phyloP scores from a whole-genome alignment of 1,140 invertebrate genomes.

The Phocides pigmalion region DNA sequence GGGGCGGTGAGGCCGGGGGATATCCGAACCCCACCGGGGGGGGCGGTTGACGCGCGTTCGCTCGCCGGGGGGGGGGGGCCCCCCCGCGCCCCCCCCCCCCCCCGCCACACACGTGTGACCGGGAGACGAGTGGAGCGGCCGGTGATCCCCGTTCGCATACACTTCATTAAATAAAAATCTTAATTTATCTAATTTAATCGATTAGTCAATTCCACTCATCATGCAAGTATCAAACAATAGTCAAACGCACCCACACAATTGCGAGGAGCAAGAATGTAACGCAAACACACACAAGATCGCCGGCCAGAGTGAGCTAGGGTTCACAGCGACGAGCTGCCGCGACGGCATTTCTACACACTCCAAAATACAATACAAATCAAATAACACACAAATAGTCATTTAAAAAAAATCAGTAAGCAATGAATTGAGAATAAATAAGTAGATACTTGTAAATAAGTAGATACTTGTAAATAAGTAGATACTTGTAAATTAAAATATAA shows the following conservation, averaged over 20 bases:
- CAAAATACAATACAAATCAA: slow-evolving; percentile 60
- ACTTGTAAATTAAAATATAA: slow-evolving; percentile 1
- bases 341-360: slow-evolving; percentile 65
- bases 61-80: slow-evolving; percentile 38
- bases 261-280: slow-evolving; percentile 66
- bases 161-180: slow-evolving; percentile 13
- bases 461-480: slow-evolving; percentile 6
- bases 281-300: slow-evolving; percentile 79
- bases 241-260: slow-evolving; percentile 62
- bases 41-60: slow-evolving; percentile 54
- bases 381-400: slow-evolving; percentile 44
- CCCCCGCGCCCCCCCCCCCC: slow-evolving; percentile 41
- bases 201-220: slow-evolving; percentile 39
- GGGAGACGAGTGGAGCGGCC: slow-evolving; percentile 45
- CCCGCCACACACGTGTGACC: slow-evolving; percentile 51
- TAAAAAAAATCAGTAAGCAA: slow-evolving; percentile 21
- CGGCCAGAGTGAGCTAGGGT: slow-evolving; percentile 76
- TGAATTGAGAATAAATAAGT: slow-evolving; percentile 3
- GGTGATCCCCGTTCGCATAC: slow-evolving; percentile 28
- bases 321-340: slow-evolving; percentile 45
- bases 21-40: slow-evolving; percentile 43
- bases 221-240: slow-evolving; percentile 68
- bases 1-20: slow-evolving; percentile 39
- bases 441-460: slow-evolving; percentile 2
- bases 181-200: slow-evolving; percentile 32